Conservation (phyloP, 2,888 invertebrate genomes). For the Hymenopus coronatus region DNA sequence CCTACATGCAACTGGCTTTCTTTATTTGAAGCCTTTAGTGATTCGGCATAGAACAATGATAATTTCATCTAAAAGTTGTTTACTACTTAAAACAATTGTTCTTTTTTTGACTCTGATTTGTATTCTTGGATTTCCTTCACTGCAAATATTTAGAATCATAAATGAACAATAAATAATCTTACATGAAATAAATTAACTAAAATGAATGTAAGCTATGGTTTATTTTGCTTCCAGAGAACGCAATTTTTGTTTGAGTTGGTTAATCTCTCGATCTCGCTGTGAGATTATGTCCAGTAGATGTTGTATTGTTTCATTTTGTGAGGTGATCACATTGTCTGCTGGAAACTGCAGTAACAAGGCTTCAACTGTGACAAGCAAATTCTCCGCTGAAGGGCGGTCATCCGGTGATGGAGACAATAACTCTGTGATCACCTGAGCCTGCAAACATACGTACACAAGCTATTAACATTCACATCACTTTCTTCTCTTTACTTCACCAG, state of each 20-base stretch:
- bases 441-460: background rate
- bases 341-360: slow-evolving; percentile 3
- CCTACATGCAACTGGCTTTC: too few species aligned
- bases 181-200: background rate
- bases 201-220: background rate
- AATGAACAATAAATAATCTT: too few species aligned
- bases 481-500: too few species aligned
- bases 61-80: too few species aligned
- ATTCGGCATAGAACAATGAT: too few species aligned
- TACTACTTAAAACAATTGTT: too few species aligned
- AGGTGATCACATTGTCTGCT: background rate
- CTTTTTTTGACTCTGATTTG: too few species aligned
- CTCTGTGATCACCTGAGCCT: slow-evolving; percentile 58
- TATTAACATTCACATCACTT: too few species aligned
- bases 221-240: background rate
- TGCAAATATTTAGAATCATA: too few species aligned
- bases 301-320: slow-evolving; percentile 26
- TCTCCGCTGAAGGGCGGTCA: slow-evolving; percentile 59
- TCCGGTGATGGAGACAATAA: slow-evolving; percentile 55
- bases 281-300: slow-evolving; percentile 52
- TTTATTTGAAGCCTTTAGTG: too few species aligned
- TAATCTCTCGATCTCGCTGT: slow-evolving; percentile 54
- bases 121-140: too few species aligned
- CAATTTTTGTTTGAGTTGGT: slow-evolving; percentile 50
- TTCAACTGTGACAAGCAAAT: slow-evolving; percentile 39